Conservation (phyloP, 2,113 vertebrate species). For the Arvicanthis niloticus region DNA sequence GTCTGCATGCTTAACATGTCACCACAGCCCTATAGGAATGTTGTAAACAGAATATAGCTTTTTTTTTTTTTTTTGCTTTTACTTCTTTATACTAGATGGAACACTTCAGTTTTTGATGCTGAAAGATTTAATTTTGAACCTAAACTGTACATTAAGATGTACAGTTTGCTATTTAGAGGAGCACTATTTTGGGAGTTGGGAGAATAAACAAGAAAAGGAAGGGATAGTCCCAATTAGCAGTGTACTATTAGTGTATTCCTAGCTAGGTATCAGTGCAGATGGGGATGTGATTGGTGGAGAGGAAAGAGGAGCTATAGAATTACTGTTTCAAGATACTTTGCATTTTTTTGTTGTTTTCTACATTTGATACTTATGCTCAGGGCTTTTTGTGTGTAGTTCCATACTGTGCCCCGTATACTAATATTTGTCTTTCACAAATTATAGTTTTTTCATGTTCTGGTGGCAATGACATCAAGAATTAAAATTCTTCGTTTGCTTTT, state of each 20-base stretch:
- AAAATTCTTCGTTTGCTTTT: constrained; percentile 59
- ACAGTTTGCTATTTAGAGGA: constrained; percentile 24
- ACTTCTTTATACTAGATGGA: constrained; percentile 63
- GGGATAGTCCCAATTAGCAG: background rate
- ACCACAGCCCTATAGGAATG: constrained; percentile 54
- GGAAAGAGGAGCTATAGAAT: constrained; percentile 36
- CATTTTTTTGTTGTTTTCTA: constrained; percentile 63
- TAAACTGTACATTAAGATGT: constrained; percentile 48
- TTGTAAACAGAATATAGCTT: constrained; percentile 65
- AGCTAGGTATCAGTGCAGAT: constrained; percentile 4
- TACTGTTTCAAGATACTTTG: constrained; percentile 39
- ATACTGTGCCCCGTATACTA: constrained; percentile 8
- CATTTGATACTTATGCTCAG: constrained; percentile 14
- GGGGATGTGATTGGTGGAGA: constrained; percentile 46
- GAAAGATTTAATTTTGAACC: constrained; percentile 58
- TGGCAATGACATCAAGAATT: constrained; percentile 45
- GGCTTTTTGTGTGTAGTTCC: constrained; percentile 42
- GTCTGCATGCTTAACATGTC: constrained; percentile 64
- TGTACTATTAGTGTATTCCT: background rate
- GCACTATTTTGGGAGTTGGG: constrained; percentile 21
- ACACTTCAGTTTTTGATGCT: constrained; percentile 58
- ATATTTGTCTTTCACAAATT: background rate
- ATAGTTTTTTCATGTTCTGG: constrained; percentile 42
- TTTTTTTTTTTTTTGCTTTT: constrained; percentile 43
- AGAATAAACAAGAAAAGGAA: constrained; percentile 42